phyloP scores from a whole-genome alignment of 1,140 invertebrate species.

The Brachionus plicatilis region DNA sequence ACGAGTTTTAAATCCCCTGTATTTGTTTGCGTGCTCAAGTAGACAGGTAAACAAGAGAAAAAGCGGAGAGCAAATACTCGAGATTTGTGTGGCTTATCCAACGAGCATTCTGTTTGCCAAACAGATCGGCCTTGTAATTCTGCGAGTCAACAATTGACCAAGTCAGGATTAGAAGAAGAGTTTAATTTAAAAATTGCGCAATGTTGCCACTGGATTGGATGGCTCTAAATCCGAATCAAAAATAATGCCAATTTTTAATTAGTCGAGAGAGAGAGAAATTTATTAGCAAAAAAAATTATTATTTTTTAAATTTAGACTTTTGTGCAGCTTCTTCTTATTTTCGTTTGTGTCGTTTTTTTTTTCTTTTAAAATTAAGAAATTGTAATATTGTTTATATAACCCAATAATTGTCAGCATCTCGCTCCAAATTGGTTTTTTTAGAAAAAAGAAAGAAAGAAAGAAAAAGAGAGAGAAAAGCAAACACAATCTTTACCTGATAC shows the following conservation, averaged over 20 bases:
- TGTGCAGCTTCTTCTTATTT: neutral
- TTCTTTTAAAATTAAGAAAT: neutral
- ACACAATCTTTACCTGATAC: neutral
- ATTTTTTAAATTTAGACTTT: neutral
- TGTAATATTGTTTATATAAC: constrained; percentile 39
- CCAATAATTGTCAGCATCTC: neutral
- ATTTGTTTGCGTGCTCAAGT: constrained; percentile 26
- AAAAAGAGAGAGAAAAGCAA: neutral
- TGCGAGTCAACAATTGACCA: neutral
- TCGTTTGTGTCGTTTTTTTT: neutral
- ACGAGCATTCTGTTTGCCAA: neutral
- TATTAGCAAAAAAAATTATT: neutral
- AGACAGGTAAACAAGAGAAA: constrained; percentile 1
- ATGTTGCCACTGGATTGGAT: neutral
- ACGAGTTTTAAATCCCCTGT: neutral
- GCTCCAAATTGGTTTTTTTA: neutral
- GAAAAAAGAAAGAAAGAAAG: neutral
- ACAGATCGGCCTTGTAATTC: neutral
- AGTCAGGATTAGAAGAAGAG: neutral
- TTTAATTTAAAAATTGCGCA: neutral
- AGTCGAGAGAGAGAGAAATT: neutral
- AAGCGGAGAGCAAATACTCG: neutral
- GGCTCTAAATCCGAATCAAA: neutral
- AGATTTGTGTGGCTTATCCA: constrained; percentile 17
- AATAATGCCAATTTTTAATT: constrained; percentile 10